phyloP scores from a whole-genome alignment of 2,888 invertebrate species.

The Eustalomyia histrio region DNA sequence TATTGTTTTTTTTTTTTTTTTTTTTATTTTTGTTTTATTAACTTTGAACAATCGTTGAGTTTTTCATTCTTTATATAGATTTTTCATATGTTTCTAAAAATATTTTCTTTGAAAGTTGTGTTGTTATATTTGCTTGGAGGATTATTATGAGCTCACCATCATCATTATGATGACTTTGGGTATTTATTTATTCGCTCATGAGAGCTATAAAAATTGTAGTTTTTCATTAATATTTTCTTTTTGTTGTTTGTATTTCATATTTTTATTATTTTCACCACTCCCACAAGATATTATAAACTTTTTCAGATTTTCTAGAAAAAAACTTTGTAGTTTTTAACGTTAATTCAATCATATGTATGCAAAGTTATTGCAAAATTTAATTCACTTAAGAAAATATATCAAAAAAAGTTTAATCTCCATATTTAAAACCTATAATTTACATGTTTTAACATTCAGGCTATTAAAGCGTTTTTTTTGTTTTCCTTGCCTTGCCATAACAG shows the following conservation, averaged over 20 bases:
- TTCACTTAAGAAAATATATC: constrained; percentile 33
- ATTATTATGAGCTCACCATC: constrained; percentile 32
- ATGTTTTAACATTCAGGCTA: constrained; percentile 34
- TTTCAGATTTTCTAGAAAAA: constrained; percentile 11
- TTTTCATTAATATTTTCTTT: background rate
- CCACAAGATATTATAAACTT: constrained; percentile 14
- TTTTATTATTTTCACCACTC: constrained; percentile 13
- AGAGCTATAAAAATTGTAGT: constrained; percentile 1
- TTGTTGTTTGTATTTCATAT: background rate
- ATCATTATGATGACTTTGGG: constrained; percentile 20
- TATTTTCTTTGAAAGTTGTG: constrained; percentile 17
- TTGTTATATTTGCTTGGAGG: background rate
- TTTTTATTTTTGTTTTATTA: too few species aligned
- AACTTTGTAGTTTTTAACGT: background rate
- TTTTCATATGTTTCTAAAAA: background rate
- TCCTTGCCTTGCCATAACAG: constrained; percentile 17
- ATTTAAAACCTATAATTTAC: constrained; percentile 35
- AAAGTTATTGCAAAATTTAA: background rate
- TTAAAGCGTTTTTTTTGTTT: constrained; percentile 14
- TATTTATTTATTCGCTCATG: constrained; percentile 20
- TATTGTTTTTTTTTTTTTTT: constrained; percentile 15
- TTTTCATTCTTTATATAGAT: background rate
- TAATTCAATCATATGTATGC: background rate
- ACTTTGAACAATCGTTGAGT: constrained; percentile 13
- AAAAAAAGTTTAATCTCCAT: constrained; percentile 19